phyloP scores from a whole-genome alignment of 2,797 vertebrate species.

The Oreortyx pictus region DNA sequence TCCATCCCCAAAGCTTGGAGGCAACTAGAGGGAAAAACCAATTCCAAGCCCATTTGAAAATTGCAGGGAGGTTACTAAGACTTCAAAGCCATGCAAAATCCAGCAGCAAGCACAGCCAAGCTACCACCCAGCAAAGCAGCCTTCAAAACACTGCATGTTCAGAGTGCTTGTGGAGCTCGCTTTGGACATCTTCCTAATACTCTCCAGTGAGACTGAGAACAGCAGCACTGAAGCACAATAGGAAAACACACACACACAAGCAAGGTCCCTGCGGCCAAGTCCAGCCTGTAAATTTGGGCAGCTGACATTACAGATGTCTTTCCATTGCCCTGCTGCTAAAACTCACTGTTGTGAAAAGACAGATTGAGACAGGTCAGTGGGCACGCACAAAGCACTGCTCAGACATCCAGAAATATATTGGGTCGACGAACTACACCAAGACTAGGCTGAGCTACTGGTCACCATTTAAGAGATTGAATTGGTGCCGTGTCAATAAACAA shows the following conservation, averaged over 20 bases:
- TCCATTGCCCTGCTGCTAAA: neutral
- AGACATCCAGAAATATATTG: slow-evolving; percentile 14
- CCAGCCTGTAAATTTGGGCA: slow-evolving; percentile 49
- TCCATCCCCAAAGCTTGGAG: neutral
- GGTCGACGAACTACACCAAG: neutral
- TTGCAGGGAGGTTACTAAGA: slow-evolving; percentile 4
- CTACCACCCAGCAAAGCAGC: slow-evolving; percentile 21
- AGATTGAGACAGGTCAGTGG: slow-evolving; percentile 28
- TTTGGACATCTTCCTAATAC: neutral
- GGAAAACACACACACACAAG: neutral
- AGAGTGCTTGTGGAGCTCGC: neutral
- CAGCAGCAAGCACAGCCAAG: slow-evolving; percentile 33
- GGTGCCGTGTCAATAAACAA: slow-evolving; percentile 39
- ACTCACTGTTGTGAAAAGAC: slow-evolving; percentile 40
- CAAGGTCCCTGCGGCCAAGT: slow-evolving; percentile 9
- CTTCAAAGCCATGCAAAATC: slow-evolving; percentile 54
- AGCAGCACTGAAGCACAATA: neutral
- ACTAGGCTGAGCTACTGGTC: neutral
- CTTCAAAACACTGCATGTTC: slow-evolving; percentile 2
- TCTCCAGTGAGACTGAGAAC: neutral
- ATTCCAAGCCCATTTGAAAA: slow-evolving; percentile 42
- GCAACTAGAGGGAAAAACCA: slow-evolving; percentile 13
- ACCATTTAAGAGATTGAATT: slow-evolving; percentile 34
- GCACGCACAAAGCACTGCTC: slow-evolving; percentile 30
- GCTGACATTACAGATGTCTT: slow-evolving; percentile 51